Evolutionary conservation across 2,113 vertebrate species (phyloP).

Genomic region (Arenaria interpres): DNA sequence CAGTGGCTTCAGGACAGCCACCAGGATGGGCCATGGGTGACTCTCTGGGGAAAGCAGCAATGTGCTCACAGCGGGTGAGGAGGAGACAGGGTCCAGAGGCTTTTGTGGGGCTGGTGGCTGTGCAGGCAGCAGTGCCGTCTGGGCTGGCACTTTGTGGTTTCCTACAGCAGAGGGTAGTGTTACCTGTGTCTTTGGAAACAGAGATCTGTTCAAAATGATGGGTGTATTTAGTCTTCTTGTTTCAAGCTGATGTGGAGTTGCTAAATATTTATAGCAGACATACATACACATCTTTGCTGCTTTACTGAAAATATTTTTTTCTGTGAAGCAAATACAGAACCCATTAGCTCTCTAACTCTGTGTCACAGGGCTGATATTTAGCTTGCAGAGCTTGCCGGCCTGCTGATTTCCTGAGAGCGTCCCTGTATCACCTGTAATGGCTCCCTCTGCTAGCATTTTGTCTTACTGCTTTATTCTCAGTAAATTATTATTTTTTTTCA

Average conservation of each 20-base stretch:
- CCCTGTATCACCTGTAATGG: neutral
- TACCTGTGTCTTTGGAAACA: neutral
- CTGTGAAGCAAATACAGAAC: neutral
- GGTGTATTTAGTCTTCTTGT: neutral
- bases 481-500: neutral
- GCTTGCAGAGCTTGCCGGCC: neutral
- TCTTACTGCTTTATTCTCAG: neutral
- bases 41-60: rapidly evolving
- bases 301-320: neutral
- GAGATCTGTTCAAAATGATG: neutral
- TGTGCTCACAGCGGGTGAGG: rapidly evolving
- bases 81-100: neutral
- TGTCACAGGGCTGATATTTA: neutral
- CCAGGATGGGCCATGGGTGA: neutral
- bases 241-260: neutral
- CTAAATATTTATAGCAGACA: neutral
- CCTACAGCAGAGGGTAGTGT: neutral
- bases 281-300: neutral
- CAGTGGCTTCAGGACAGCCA: neutral
- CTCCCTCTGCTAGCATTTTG: neutral
- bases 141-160: neutral
- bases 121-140: rapidly evolving
- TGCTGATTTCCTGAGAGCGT: neutral
- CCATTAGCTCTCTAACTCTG: neutral
- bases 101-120: neutral